phyloP scores from a whole-genome alignment of 2,113 vertebrate species.

The Megaptera novaeangliae region DNA sequence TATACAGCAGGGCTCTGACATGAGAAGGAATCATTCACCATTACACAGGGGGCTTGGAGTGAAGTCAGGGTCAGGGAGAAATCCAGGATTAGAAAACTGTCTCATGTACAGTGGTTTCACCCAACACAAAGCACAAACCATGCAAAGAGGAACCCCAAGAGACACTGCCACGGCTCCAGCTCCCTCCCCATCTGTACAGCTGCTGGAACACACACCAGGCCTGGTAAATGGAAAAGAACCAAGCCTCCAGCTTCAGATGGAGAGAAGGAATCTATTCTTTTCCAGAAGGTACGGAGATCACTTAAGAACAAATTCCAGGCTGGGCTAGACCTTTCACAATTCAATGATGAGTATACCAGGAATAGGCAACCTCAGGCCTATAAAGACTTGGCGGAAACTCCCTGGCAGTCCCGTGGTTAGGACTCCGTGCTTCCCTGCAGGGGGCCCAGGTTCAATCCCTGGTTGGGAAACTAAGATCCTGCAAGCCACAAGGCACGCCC shows the following conservation, averaged over 20 bases:
- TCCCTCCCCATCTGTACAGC: neutral
- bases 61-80: neutral
- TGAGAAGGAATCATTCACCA: neutral
- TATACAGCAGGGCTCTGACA: neutral
- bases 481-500: no score
- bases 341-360: neutral
- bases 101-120: neutral
- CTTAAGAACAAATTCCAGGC: neutral
- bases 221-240: neutral
- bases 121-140: neutral
- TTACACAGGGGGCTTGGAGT: neutral
- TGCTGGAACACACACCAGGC: no score
- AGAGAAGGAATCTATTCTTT: neutral
- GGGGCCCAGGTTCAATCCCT: no score
- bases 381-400: neutral
- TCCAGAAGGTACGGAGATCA: neutral
- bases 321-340: neutral
- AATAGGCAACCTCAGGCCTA: neutral
- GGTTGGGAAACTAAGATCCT: no score
- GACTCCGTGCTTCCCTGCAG: no score
- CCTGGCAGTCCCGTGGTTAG: no score
- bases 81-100: neutral
- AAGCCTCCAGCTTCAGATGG: neutral
- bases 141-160: accelerated
- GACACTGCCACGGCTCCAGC: accelerated